Base-by-base conservation (phyloP, 2,888 invertebrate genomes). In the Ophonus ardosiacus region DNA sequence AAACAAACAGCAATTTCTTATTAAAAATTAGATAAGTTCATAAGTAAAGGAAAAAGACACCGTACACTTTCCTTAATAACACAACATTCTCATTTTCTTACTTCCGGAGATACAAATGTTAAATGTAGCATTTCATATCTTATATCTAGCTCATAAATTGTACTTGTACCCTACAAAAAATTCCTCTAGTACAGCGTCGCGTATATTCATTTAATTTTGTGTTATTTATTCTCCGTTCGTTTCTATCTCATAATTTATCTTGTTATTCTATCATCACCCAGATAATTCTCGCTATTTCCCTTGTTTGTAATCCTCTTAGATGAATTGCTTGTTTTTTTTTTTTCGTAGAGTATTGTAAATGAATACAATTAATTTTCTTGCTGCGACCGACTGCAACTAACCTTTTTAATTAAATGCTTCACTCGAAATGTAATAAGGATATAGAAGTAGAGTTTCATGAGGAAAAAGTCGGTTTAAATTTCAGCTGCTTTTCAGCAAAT, bases 271-370 rank as follows among this genome's bases (percentile, higher is more conserved):
- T 74, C 71, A 74, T 74, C 71, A 8, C 40, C 38, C 17, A 13
- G 40, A 43, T 43, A 43, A n/a, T 43, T 40, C 7, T 74, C 40
- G 0, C 71, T 43, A 74, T 74, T 74, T 74, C 71, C 40, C 43
- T 74, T 15, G 56, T 31, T 78, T 78, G 57, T 78, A 78, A 78
- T 78, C 65, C 51, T 38, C 24, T 24, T 43, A 81, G 56, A 81
- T 81, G 17, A 81, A 81, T 81, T 57, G 24, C 81, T 68, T 56
- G 81, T 81, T 81, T 71, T 71, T 81, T 71, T 71, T 81, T 81
- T 81, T 24, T 51, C 81, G 31, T 57, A 31, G 56, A 81, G 68
- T 81, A 81, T 81, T 81, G 81, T 81, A 81, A 81, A 81, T 81
- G 81, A 57, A 78, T 81, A 68, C 71, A 81, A 71, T 81, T 81